phyloP scores from a whole-genome alignment of 2,797 vertebrate genomes.

The Tinamus major region DNA sequence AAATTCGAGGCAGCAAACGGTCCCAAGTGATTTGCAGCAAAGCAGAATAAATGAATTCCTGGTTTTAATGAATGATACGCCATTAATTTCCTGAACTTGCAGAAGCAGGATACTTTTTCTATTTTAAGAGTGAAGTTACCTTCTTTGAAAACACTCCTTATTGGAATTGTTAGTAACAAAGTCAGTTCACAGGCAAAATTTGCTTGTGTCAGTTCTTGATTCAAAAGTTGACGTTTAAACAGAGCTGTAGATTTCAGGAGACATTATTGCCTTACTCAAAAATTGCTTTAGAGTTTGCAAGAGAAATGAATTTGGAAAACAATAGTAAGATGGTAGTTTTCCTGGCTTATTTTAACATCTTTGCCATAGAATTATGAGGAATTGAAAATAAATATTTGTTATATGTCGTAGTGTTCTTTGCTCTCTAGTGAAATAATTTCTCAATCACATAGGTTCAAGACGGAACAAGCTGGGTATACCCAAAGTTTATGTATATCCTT shows the following conservation, averaged over 20 bases:
- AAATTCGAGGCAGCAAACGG: slow-evolving; percentile 56
- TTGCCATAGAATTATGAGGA: not conserved
- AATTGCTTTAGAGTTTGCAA: not conserved
- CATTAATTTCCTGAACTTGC: slow-evolving; percentile 21
- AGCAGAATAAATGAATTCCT: slow-evolving; percentile 37
- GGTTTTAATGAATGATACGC: slow-evolving; percentile 41
- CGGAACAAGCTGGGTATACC: not conserved
- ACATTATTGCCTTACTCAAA: not conserved
- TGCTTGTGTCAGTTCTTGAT: not conserved
- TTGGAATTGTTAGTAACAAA: not conserved
- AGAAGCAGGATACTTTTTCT: not conserved
- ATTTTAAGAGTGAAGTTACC: not conserved
- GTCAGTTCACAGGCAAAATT: not conserved
- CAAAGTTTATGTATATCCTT: not conserved
- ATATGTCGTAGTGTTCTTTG: not conserved
- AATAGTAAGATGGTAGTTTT: not conserved
- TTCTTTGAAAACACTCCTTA: not conserved
- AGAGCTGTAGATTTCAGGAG: not conserved
- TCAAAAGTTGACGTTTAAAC: not conserved
- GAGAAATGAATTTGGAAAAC: not conserved
- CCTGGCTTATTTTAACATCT: not conserved
- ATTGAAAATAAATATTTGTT: not conserved
- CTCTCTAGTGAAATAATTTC: not conserved
- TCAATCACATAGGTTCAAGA: not conserved
- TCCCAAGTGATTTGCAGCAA: slow-evolving; percentile 47